Percentiles rank a stretch among this genome's conserved stretches.
Evolutionary conservation across 2,888 invertebrate genomes (phyloP).

Genomic region (Arrhopalites spinosus): DNA sequence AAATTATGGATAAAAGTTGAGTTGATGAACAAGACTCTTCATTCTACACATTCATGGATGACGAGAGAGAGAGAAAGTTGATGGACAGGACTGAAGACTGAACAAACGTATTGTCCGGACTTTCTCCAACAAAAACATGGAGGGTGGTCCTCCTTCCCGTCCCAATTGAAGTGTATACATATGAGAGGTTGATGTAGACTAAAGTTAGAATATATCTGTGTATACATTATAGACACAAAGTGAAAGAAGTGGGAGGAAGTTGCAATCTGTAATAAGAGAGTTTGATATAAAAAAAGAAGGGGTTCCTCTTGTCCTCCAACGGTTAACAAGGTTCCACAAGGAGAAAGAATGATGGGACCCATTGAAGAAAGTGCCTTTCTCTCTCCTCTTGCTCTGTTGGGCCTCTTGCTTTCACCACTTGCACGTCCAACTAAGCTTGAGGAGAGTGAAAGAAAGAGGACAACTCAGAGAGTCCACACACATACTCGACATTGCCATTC

Average conservation of each 20-base stretch:
- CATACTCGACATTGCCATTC: conserved; percentile 32
- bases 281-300: neutral
- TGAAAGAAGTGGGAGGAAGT: too few species aligned
- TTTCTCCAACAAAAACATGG: too few species aligned
- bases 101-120: too few species aligned
- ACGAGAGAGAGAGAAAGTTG: too few species aligned
- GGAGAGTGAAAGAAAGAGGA: neutral
- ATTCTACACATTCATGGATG: too few species aligned
- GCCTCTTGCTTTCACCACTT: conserved; percentile 18
- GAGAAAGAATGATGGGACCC: conserved; percentile 16
- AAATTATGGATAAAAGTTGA: too few species aligned
- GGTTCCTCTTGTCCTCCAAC: neutral
- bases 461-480: conserved; percentile 10
- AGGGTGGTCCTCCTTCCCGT: too few species aligned
- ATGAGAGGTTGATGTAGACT: neutral
- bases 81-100: too few species aligned
- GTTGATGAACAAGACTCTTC: neutral
- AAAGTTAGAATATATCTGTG: neutral
- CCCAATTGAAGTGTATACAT: too few species aligned
- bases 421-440: neutral
- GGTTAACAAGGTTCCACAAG: conserved; percentile 12
- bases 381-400: neutral
- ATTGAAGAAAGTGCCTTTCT: neutral
- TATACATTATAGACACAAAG: too few species aligned
- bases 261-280: neutral